Base-by-base conservation (phyloP, 1,140 invertebrate genomes). In the Magallana gigas region DNA sequence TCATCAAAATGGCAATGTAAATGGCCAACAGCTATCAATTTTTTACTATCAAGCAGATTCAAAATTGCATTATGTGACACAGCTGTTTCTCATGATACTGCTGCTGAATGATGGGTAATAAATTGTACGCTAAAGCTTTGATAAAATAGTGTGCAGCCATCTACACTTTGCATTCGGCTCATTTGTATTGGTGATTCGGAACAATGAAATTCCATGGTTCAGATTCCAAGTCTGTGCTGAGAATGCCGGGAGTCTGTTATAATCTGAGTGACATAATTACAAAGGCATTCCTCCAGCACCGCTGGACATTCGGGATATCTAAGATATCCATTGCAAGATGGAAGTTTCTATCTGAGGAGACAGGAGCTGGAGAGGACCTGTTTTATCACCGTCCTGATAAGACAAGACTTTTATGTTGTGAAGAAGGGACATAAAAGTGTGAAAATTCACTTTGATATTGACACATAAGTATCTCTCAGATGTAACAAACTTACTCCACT, bases 361-460 rank as follows among this genome's bases (percentile, higher is more conserved):
- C 68, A 76, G 68, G 23, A 29, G 68, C 68, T 23, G 36, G 12
- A 29, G 18, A 29, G 68, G 36, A 29, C 68, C 23, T 76, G 68
- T 76, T 76, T 76, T 76, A 76, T 76, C 68, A 76, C 23, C 18
- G 23, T 11, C 23, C 9, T 48, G 68, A 76, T 76, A 76, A 76
- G 68, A 76, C 23, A 12, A 76, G 23, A 76, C 68, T 48, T 76
- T 76, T 76, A 76, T 76, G 68, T 76, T 76, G 68, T 29, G 68
- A 76, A 76, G 68, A 76, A 76, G 68, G 68, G 23, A 76, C 68
- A 76, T 76, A 76, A 76, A 76, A 76, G 68, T 76, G 68, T 76
- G 68, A 76, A 76, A n/a, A 76, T 76, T 76, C 68, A 76, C 68
- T 76, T 76, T 76, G 68, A 76, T 76, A 76, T 23, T 76, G 68